Evolutionary conservation across 2,888 invertebrate species (phyloP).

Genomic region (Nephrotoma appendiculata): DNA sequence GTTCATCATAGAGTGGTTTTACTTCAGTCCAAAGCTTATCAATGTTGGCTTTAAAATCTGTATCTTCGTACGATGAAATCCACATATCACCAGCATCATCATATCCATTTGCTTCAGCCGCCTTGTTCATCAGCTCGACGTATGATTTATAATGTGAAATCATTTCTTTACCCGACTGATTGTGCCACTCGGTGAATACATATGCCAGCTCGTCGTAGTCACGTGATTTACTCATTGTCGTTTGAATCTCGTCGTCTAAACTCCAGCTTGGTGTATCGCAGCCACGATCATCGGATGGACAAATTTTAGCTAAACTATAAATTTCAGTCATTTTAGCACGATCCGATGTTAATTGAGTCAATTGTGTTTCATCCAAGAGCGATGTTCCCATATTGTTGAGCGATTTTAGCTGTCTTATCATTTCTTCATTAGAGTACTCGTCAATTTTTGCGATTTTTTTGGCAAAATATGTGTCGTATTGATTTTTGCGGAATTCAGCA

Average conservation of each 20-base stretch:
- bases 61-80: slow-evolving; percentile 32
- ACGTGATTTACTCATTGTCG: slow-evolving; percentile 42
- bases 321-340: slow-evolving; percentile 20
- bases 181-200: slow-evolving; percentile 70
- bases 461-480: slow-evolving; percentile 29
- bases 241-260: background rate
- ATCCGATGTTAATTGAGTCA: slow-evolving; percentile 23
- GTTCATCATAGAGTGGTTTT: slow-evolving; percentile 6
- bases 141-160: slow-evolving; percentile 48
- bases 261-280: slow-evolving; percentile 12
- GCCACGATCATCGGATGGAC: slow-evolving; percentile 19
- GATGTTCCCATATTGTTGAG: slow-evolving; percentile 34
- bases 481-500: slow-evolving; percentile 28
- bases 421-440: slow-evolving; percentile 24
- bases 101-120: slow-evolving; percentile 55
- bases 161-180: slow-evolving; percentile 50
- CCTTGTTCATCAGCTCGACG: slow-evolving; percentile 50
- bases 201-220: slow-evolving; percentile 63
- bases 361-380: slow-evolving; percentile 28
- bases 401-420: slow-evolving; percentile 32
- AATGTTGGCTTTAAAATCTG: slow-evolving; percentile 15
- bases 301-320: slow-evolving; percentile 26
- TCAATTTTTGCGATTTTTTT: slow-evolving; percentile 19
- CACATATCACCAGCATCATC: slow-evolving; percentile 39
- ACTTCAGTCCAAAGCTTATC: slow-evolving; percentile 7